Evolutionary conservation across 2,113 vertebrate species (phyloP), one percentile per base, ranked within the genome.

Genomic region (Morphnarchus princeps): DNA sequence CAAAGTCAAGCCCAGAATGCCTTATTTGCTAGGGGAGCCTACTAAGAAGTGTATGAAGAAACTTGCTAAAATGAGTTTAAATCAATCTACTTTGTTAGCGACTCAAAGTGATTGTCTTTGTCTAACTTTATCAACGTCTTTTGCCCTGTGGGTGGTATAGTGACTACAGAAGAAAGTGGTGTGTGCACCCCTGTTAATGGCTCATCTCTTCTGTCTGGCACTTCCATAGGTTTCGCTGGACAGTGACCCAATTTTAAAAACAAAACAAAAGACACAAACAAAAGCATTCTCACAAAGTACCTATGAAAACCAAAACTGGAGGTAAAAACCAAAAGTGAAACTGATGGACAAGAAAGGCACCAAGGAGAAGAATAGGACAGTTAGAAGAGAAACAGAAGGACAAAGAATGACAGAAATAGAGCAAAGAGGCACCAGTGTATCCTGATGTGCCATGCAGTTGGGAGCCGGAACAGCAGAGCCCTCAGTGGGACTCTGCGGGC

Each of bases 361-460:
- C 7, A 25, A 58, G 40, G 21, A 58, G 55, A 80, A 43, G 26
- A 58, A 29, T 9, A n/a, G 40, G 26, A 15, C 10, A 62, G 42
- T 43, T 72, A 45, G 26, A 49, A 54, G 59, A 63, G 71, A 86
- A 91, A 57, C 6, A 72, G 61, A 52, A 54, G 15, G 61, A 54
- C 15, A 57, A 61, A 67, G 62, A 67, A 49, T 24, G 54, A 14
- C 21, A 62, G 25, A 79, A 54, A 13, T 3, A 24, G 34, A 26
- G 54, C 42, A n/a, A 38, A 38, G 18, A n/a, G 36, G 34, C 50
- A 21, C 5, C 17, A 11, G 1, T 19, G 9, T 43, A 18, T 57
- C 55, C 66, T 71, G 38, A n/a, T 10, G 19, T 58, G 29, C 38
- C 5, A 11, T 0, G 1, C 4, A 1, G 3, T 2, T 67, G 25